phyloP scores from a whole-genome alignment of 2,113 vertebrate genomes.

The Engystomops pustulosus region DNA sequence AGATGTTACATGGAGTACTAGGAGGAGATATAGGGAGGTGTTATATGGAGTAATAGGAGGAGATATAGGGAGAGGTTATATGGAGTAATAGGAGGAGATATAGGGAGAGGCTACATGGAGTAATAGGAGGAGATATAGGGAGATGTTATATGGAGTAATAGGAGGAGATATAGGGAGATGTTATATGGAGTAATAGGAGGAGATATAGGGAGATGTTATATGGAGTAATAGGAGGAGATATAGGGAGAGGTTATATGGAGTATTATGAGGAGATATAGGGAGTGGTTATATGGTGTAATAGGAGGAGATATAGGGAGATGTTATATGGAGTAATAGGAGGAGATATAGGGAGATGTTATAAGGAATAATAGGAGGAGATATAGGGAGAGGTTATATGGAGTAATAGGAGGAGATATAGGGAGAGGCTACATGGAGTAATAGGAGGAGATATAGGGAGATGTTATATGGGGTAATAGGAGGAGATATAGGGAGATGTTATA shows the following conservation, averaged over 20 bases:
- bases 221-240: constrained; percentile 39
- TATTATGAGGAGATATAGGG: constrained; percentile 23
- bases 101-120: neutral
- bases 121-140: neutral
- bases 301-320: neutral
- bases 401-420: too few species aligned
- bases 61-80: too few species aligned
- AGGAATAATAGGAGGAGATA: too few species aligned
- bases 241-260: too few species aligned
- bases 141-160: constrained; percentile 16
- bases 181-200: constrained; percentile 14
- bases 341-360: too few species aligned
- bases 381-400: too few species aligned
- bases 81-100: neutral
- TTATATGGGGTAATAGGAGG: constrained; percentile 10
- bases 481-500: too few species aligned
- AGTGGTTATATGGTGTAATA: neutral
- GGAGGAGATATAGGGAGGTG: neutral
- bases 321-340: constrained; percentile 1
- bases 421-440: neutral
- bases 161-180: neutral
- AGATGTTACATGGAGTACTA: neutral
- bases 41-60: too few species aligned
- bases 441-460: constrained; percentile 6
- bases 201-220: constrained; percentile 3